Conservation (phyloP, 1,140 invertebrate genomes). For the Marisa cornuarietis region DNA sequence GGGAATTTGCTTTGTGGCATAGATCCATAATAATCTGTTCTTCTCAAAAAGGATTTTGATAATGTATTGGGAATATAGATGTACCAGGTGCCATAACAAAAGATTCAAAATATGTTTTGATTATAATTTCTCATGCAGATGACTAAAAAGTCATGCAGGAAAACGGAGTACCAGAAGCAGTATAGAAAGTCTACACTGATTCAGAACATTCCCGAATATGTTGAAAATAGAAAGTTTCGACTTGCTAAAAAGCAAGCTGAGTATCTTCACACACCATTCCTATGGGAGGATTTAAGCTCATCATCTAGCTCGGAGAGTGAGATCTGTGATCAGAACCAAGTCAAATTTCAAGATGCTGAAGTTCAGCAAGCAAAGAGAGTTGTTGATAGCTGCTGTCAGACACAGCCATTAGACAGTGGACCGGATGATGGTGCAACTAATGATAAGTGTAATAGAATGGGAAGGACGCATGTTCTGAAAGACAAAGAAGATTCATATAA, state of each 20-base stretch:
- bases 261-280: constrained; percentile 18
- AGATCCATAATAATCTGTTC: no score
- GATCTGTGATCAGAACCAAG: neutral
- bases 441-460: no score
- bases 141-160: neutral
- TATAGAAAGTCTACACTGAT: constrained; percentile 8
- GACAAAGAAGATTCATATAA: neutral
- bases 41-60: neutral
- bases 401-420: neutral
- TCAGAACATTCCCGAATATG: constrained; percentile 4
- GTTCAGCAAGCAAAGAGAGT: neutral
- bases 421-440: neutral
- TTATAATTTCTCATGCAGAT: neutral
- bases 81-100: neutral
- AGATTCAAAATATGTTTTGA: neutral
- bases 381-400: neutral
- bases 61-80: neutral
- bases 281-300: constrained; percentile 9
- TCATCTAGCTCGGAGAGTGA: neutral
- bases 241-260: neutral
- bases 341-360: neutral
- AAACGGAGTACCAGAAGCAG: constrained; percentile 22
- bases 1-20: no score
- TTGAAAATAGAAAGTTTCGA: constrained; percentile 10
- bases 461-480: neutral